Base-by-base conservation (phyloP, 64 coral and sea anemone genomes). In the Acropora tenuis region DNA sequence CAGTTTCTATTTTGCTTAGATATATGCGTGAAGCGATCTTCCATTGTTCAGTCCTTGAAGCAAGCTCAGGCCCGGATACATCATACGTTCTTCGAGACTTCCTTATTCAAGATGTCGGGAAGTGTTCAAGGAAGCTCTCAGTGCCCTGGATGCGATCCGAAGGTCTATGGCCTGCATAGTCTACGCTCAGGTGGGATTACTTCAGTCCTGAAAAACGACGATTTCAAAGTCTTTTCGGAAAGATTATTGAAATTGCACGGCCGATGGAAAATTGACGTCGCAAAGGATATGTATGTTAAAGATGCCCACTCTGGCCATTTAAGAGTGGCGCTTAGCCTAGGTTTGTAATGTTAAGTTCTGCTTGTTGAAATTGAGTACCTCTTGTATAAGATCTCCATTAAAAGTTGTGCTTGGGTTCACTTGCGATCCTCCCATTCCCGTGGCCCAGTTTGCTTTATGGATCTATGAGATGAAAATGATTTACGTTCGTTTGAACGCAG, bases 1-100 rank as follows among this genome's bases (percentile, higher is more conserved):
- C 89, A 77, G 89, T 90, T 60, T 79, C 13, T 90, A 18, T 90
- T 81, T 73, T 77, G 50, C 41, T 19, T 42, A 90, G 78, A 67
- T 90, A 82, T 90, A 18, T 90, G 58, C 63, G 63, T 1, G 63
- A 67, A 18, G 17, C 63, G 63, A 67, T 67, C 63, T 67, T 15
- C 17, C 12, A 15, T 15, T 67, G 63, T 67, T 67, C 63, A 67
- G 63, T 67, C 63, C 63, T 67, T 67, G 10, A 18, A 67, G 63
- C 63, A 67, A 67, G 3, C 10, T 3, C 63, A 67, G 16, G 63
- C 16, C 63, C 9, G 63, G 63, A 67, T 67, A 67, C 16, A 18
- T 67, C 10, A 67, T 67, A 15, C 63, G 63, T 18, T 67, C 63
- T 67, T 67, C 63, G 63, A 67, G 17, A 67, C 63, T 67, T 67